A percentile compares a stretch with the other conserved stretches of the same genome.
phyloP scores from a whole-genome alignment of 2,888 invertebrate genomes.

The Callyntrura sp. region DNA sequence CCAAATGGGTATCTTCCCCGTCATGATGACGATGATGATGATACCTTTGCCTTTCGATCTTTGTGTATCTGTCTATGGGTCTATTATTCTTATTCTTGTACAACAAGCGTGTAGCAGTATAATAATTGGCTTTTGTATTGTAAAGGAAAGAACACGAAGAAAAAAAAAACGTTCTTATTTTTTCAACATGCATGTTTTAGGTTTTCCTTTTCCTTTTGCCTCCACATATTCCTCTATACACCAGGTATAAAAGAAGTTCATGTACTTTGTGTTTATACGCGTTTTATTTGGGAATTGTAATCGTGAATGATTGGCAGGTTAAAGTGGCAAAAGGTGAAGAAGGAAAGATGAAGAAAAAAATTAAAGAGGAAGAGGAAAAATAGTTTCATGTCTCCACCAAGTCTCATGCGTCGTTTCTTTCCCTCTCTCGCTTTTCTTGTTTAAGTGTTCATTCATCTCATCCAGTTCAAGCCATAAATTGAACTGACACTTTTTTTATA shows the following conservation, averaged over 20 bases:
- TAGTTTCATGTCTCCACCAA: conserved; percentile 65
- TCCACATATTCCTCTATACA: not conserved
- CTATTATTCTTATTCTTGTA: not conserved
- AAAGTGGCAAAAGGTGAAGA: conserved; percentile 59
- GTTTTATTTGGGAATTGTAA: conserved; percentile 32
- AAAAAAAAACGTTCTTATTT: conserved; percentile 15
- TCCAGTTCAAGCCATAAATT: conserved; percentile 62
- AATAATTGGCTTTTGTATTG: conserved; percentile 30
- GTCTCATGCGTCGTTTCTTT: conserved; percentile 66
- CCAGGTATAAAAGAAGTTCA: conserved; percentile 6
- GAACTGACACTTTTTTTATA: conserved; percentile 59
- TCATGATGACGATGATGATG: not conserved
- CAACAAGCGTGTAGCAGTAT: not conserved
- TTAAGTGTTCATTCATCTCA: conserved; percentile 69
- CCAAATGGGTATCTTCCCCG: not conserved
- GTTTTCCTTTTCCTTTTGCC: conserved; percentile 28
- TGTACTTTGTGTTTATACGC: not conserved
- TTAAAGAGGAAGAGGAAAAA: conserved; percentile 31
- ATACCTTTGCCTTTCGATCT: too few species aligned
- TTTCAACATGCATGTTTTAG: not conserved
- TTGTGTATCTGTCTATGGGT: too few species aligned
- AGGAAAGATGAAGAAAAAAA: not conserved
- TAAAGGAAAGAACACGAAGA: not conserved
- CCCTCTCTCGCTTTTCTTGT: conserved; percentile 23
- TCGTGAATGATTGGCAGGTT: conserved; percentile 73